Base-by-base conservation (phyloP, 2,888 invertebrate species). In the Cerastis leucographa region DNA sequence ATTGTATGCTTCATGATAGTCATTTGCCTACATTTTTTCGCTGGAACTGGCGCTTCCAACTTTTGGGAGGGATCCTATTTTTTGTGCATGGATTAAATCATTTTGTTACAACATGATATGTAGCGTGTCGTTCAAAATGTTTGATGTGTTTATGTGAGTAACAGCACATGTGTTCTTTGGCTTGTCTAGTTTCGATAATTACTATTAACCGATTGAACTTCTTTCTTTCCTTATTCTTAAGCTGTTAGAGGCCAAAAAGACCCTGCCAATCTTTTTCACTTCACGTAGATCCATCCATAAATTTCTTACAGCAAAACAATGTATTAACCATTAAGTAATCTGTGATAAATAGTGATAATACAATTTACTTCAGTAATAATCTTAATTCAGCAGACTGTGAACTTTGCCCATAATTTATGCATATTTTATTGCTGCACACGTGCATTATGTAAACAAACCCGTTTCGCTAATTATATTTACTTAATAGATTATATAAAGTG, bases 401-500 rank as follows among this genome's bases (percentile, higher is more conserved):
- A 73, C 83, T 70, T 76, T 76, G 51, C 64, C 71, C 77, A 76
- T 74, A 71, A 75, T 75, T 75, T 86, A 79, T 84, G 64, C 72
- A 84, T 79, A 84, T 86, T 84, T 84, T 73, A 76, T 85, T 86
- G 62, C 79, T 78, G 75, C 75, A 83, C 66, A 86, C 62, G 62
- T 83, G 71, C 67, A 73, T 86, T 74, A 83, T 84, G 80, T 83
- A 86, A 83, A 86, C 84, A 83, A 86, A 71, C 69, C 56, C 56
- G 86, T 70, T 84, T 83, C 59, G 71, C 84, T 86, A 83, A 86
- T 86, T 83, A 73, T 79, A 84, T 84, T 85, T 83, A 86, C 80
- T 72, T 74, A 70, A 71, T 85, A 83, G 85, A 85, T 85, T 71
- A 82, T 72, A 76, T 66, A 76, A 81, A 76, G 61, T 82, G 40